Evolutionary conservation across 2,113 vertebrate species (phyloP).

Genomic region (Oryzias melastigma): DNA sequence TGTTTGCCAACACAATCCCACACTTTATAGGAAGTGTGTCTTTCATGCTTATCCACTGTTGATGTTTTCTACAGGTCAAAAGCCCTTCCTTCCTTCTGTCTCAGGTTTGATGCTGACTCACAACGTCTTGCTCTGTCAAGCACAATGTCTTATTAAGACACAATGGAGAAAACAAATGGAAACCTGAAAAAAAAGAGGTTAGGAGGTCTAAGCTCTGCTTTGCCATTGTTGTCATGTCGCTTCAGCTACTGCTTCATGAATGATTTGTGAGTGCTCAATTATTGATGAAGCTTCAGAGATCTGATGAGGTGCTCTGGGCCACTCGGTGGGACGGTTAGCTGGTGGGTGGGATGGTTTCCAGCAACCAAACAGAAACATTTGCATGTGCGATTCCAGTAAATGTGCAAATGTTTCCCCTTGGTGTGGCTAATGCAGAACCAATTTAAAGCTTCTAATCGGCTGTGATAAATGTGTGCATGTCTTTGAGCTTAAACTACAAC

Average conservation of each 20-base stretch:
- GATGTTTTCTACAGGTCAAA: constrained; percentile 1
- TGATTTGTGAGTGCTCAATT: constrained; percentile 69
- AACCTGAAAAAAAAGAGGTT: neutral
- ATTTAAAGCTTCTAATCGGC: constrained; percentile 43
- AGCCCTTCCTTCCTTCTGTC: constrained; percentile 24
- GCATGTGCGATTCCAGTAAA: constrained; percentile 28
- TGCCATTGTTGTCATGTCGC: constrained; percentile 8
- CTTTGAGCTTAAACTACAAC: constrained; percentile 18
- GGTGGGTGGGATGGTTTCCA: constrained; percentile 31
- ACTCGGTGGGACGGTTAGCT: constrained; percentile 2
- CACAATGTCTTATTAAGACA: constrained; percentile 16
- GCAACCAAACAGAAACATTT: constrained; percentile 19
- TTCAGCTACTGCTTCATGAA: constrained; percentile 55
- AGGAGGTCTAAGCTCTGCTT: constrained; percentile 11
- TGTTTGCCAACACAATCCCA: constrained; percentile 7
- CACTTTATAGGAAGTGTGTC: neutral
- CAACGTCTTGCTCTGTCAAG: constrained; percentile 28
- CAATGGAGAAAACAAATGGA: constrained; percentile 23
- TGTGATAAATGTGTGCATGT: constrained; percentile 23
- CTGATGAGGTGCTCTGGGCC: constrained; percentile 55
- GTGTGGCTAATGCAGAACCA: constrained; percentile 40
- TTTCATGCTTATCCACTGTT: neutral
- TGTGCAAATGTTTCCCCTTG: constrained; percentile 39
- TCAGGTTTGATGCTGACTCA: constrained; percentile 36
- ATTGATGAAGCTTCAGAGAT: constrained; percentile 63